These are phyloP conservation scores for Elephantulus edwardii DNA, from an alignment of 2,113 vertebrate species.

Conservation along the genomic window DNA sequence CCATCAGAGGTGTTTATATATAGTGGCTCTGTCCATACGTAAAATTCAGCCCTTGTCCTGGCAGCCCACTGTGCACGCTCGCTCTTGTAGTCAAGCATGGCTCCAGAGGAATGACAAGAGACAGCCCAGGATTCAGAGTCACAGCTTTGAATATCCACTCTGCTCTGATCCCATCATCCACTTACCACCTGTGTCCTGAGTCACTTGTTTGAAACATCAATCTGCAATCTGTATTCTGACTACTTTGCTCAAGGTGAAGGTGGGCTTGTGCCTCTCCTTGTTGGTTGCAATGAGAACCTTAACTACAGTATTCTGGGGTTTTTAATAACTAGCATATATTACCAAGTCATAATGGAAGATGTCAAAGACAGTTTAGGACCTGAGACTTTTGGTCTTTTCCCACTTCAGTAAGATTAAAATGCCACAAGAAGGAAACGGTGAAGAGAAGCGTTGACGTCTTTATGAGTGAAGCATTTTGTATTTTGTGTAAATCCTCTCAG, in stretches of 20 bases:
- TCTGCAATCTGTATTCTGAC: background rate
- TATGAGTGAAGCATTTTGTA: background rate
- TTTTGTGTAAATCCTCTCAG: background rate
- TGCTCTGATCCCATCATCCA: background rate
- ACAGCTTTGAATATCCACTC: background rate
- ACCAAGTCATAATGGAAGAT: background rate
- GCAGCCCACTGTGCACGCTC: conserved; percentile 97
- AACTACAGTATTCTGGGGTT: too few species aligned
- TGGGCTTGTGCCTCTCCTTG: background rate
- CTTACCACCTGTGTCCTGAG: background rate
- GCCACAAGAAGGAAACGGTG: background rate
- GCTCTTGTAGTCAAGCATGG: conserved; percentile 96
- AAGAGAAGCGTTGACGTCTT: background rate
- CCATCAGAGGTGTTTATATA: conserved; percentile 95
- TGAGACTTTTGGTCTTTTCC: background rate
- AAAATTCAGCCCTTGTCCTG: conserved; percentile 97
- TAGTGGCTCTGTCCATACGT: conserved; percentile 96
- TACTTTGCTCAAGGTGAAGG: background rate
- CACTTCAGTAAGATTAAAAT: background rate
- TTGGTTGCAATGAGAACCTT: too few species aligned
- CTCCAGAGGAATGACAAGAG: conserved; percentile 82
- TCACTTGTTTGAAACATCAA: background rate
- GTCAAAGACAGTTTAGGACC: background rate
- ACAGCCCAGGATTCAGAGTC: background rate
- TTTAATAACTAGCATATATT: background rate